Evolutionary conservation across 2,797 vertebrate species (phyloP).

Genomic region (Karalla daura): DNA sequence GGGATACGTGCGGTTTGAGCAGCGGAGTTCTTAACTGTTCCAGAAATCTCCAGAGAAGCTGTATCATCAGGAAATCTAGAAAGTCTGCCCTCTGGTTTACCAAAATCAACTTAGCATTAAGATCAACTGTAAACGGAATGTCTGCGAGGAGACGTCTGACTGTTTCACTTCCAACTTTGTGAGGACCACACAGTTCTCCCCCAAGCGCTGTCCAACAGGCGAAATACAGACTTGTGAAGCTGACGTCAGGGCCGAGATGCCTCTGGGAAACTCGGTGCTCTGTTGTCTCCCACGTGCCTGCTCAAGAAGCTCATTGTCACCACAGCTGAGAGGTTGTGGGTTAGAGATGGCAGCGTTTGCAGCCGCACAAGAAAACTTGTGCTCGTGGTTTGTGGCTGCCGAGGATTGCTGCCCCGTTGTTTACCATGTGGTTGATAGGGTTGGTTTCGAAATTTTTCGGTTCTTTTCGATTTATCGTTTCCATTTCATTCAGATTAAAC

Average conservation of each 20-base stretch:
- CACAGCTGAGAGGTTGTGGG: conserved; percentile 53
- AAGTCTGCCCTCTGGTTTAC: conserved; percentile 58
- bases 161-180: conserved; percentile 46
- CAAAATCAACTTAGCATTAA: conserved; percentile 60
- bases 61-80: conserved; percentile 64
- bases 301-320: conserved; percentile 46
- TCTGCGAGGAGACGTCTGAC: conserved; percentile 50
- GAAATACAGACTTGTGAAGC: conserved; percentile 36
- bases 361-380: conserved; percentile 32
- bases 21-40: conserved; percentile 37
- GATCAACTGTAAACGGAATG: conserved; percentile 46
- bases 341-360: conserved; percentile 35
- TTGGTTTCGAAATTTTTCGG: neutral
- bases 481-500: too few species aligned
- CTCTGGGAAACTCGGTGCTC: conserved; percentile 61
- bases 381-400: conserved; percentile 39
- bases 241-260: conserved; percentile 52
- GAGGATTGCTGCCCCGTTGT: conserved; percentile 39
- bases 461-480: too few species aligned
- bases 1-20: conserved; percentile 51
- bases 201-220: conserved; percentile 21
- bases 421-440: conserved; percentile 38
- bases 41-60: conserved; percentile 36
- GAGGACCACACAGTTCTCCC: conserved; percentile 62
- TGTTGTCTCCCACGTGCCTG: conserved; percentile 52